Base-by-base conservation (phyloP, 2,113 vertebrate species). In the Hyperoodon ampullatus region DNA sequence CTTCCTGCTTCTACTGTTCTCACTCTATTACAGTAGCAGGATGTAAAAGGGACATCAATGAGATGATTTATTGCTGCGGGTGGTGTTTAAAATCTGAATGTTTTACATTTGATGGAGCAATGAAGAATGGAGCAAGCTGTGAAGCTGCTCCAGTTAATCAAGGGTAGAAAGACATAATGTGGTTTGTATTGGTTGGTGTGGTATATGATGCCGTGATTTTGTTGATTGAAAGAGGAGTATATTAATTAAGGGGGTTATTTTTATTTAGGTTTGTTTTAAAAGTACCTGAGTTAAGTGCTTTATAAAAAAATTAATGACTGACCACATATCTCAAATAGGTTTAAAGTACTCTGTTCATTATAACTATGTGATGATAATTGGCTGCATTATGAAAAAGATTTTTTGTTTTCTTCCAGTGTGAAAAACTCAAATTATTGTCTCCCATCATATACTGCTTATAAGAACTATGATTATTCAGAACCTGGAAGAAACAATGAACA, bases 341-440 rank as follows among this genome's bases (percentile, higher is more conserved):
- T 90, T 97, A 50, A 97, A 90, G 16, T 98, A 82, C 5, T 95
- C 60, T 93, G 65, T 83, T 90, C 28, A 77, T 90, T 80, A 5
- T 39, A 95, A 71, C 53, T 65, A 8, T 93, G 16, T 65, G 95
- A 9, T 80, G 33, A 93, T 75, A 95, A 95, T 82, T 95, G 93
- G 85, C 93, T 98, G 70, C 78, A 98, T 98, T 97, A 92, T 98
- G 95, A 98, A 98, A 97, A 97, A 88, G 97, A 80, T 96, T 97
- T 97, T 98, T 97, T 96, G 70, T 95, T 97, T 98, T 96, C 97
- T 98, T 99, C 80, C 98, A 99, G 99, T 99, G 99, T 99, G 99
- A 99, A 99, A 99, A 99, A 99, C 97, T 99, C 99, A 90, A 99
- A 99, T 99, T 99, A 99, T 97, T 99, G 99, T 98, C 98, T 99